phyloP scores from a whole-genome alignment of 2,797 vertebrate species.

The Xiphorhynchus erythropygius region DNA sequence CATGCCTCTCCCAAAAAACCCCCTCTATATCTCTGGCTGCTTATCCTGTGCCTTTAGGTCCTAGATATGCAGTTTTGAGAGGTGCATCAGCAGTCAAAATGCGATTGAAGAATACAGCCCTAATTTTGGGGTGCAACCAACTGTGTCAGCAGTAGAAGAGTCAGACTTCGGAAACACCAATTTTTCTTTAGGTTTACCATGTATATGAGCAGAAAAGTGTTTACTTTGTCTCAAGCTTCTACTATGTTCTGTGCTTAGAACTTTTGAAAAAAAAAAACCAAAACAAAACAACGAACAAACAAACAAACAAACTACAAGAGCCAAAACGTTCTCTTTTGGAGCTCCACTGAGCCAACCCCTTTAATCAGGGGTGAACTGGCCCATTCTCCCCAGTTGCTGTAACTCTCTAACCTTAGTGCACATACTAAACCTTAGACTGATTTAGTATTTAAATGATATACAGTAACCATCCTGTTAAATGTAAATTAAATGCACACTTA shows the following conservation, averaged over 20 bases:
- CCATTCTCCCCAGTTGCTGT: not conserved
- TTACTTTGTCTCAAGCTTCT: not conserved
- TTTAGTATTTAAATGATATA: conserved; percentile 69
- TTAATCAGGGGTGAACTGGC: not conserved
- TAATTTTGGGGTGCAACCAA: not conserved
- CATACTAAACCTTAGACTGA: not conserved
- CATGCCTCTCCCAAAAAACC: rapidly evolving
- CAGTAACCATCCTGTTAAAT: conserved; percentile 56
- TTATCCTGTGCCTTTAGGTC: not conserved
- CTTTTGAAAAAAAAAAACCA: not conserved
- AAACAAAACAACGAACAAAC: not conserved
- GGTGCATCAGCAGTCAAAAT: not conserved
- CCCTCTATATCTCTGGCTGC: not conserved
- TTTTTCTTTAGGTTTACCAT: not conserved
- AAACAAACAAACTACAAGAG: not conserved
- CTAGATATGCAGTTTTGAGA: not conserved
- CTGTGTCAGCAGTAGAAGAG: not conserved
- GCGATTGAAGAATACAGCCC: not conserved
- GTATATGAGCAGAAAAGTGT: not conserved
- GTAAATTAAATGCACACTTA: conserved; percentile 64
- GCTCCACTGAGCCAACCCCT: not conserved
- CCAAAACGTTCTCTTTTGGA: not conserved
- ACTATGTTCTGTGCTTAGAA: not conserved
- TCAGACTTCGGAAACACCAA: not conserved
- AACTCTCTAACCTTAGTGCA: conserved; percentile 16